phyloP scores from a whole-genome alignment of 2,888 invertebrate genomes.

The Cheiracanthium punctorium region DNA sequence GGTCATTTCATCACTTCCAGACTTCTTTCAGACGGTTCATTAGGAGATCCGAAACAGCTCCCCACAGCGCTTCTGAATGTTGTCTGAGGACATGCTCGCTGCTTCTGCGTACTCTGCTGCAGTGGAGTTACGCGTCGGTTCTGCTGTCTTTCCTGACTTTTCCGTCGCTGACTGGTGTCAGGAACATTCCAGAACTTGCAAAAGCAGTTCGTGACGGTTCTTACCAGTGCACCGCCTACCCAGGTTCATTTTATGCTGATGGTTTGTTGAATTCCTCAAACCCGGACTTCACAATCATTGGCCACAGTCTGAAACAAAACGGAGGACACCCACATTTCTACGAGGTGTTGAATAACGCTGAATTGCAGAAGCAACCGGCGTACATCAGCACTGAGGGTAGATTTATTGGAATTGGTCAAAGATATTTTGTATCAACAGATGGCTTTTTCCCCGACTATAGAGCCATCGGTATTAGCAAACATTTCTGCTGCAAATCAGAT shows the following conservation, averaged over 20 bases:
- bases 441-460: slow-evolving; percentile 1
- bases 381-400: background rate
- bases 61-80: background rate
- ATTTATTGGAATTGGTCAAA: background rate
- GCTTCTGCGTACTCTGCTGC: background rate
- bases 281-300: background rate
- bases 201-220: background rate
- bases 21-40: background rate
- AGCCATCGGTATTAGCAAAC: no score
- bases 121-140: slow-evolving; percentile 13
- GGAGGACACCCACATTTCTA: background rate
- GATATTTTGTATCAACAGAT: slow-evolving; percentile 24
- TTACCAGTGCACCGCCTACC: slow-evolving; percentile 21
- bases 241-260: background rate
- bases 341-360: background rate
- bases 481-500: slow-evolving; percentile 1
- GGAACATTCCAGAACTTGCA: slow-evolving; percentile 11
- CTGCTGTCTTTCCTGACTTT: slow-evolving; percentile 13
- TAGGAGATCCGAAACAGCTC: background rate
- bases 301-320: slow-evolving; percentile 10
- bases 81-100: background rate
- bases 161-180: slow-evolving; percentile 4
- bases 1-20: no score
- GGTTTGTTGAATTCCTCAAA: background rate
- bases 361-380: background rate